A percentile compares a stretch with the other conserved stretches of the same genome.
These are phyloP conservation scores for Chaetogeoica ovagalla DNA, from an alignment of 2,888 invertebrate genomes.

Conservation along the genomic window DNA sequence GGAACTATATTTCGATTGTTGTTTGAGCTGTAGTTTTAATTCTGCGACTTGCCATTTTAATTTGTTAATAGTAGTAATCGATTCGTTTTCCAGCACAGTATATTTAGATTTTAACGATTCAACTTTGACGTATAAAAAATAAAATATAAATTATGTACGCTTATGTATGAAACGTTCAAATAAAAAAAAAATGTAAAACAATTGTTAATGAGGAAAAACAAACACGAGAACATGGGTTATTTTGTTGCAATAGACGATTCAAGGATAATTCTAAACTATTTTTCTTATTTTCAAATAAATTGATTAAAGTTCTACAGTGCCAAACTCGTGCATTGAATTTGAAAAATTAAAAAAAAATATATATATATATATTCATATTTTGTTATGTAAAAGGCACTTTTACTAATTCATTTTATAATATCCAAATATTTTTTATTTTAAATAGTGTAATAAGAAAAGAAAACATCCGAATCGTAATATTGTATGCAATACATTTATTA, in stretches of 20 bases:
- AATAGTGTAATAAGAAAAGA: too few species aligned
- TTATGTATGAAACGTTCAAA: not conserved
- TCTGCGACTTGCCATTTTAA: slow-evolving; percentile 15
- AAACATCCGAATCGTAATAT: too few species aligned
- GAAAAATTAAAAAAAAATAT: too few species aligned
- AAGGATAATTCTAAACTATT: too few species aligned
- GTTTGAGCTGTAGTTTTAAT: slow-evolving; percentile 2
- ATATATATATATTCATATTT: too few species aligned
- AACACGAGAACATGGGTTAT: not conserved
- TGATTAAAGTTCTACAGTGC: too few species aligned
- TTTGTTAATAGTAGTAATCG: not conserved
- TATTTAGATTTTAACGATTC: slow-evolving; percentile 1
- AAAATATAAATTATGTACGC: not conserved
- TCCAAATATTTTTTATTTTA: too few species aligned
- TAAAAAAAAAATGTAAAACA: not conserved
- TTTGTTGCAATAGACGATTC: too few species aligned
- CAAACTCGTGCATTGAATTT: too few species aligned
- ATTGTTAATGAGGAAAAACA: not conserved
- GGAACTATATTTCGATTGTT: not conserved
- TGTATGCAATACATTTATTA: not conserved
- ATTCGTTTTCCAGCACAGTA: not conserved
- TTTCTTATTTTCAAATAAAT: too few species aligned
- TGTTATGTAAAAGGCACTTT: too few species aligned
- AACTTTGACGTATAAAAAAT: not conserved
- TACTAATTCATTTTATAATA: too few species aligned